Evolutionary conservation across 2,888 invertebrate species (phyloP), one percentile per base, ranked within the genome.

Genomic region (Lycocerus yunnanus): DNA sequence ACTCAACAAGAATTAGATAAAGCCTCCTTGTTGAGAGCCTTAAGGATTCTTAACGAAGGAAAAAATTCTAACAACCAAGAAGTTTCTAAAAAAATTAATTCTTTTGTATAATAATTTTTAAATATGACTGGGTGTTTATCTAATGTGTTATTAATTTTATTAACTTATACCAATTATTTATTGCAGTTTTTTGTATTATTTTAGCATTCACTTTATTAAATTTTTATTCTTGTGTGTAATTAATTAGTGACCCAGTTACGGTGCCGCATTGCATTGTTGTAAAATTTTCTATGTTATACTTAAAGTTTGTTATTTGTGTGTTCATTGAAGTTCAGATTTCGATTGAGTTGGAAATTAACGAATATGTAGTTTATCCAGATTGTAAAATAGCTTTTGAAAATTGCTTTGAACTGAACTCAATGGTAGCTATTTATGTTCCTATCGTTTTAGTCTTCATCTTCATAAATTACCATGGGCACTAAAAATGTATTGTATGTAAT

Each of bases 1-100:
- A 93, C 95, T 11, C 94, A 94, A 83, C 93, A 94, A 80, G 98
- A 98, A 86, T 85, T 97, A 80, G 98, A 98, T 83, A 97, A 96
- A 2, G 97, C 97, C 0, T 92, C 96, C 58, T 94, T 98, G 58
- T 88, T 97, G 77, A 94, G 96, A 85, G 98, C 98, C 1, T 89
- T 98, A 76, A 91, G 94, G 81, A 91, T 93, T 66, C 94, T 94
- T 0, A 92, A 92, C 80, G 86, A 87, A 84, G 92, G 93, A n/a
- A 63, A 63, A 13, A 63, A 63, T 63, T 63, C 61, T 16, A 60
- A 60, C n/a, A 63, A 14, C 15, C 61, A 63, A 18, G 20, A 16
- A 2, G 16, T 16, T 16, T 18, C 13, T 63, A 18, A 18, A 63
- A 63, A 63, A n/a, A 14, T 21, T 20, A 73, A 73, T 66, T 59